These are phyloP conservation scores for Temnothorax rugatulus DNA, from an alignment of 2,888 invertebrate species.

Conservation along the genomic window DNA sequence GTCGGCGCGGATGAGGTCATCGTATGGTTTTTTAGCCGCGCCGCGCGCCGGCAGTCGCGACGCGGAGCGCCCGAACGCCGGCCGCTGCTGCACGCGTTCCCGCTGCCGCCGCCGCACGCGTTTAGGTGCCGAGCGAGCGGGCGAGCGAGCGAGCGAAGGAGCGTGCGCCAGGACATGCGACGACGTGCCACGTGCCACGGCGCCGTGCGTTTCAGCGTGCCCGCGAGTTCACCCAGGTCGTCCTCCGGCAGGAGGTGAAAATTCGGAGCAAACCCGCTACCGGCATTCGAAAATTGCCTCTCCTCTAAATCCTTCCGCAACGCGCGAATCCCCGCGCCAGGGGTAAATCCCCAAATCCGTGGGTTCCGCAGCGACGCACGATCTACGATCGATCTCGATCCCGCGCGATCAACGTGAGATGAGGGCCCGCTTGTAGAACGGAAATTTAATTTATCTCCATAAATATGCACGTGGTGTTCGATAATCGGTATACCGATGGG, in stretches of 20 bases:
- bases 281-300: not conserved
- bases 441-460: conserved; percentile 8
- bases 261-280: not conserved
- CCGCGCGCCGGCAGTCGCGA: conserved; percentile 83
- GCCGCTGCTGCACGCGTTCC: conserved; percentile 74
- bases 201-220: conserved; percentile 58
- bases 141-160: conserved; percentile 13
- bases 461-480: not conserved
- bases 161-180: conserved; percentile 60
- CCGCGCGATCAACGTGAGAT: not conserved
- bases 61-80: conserved; percentile 83
- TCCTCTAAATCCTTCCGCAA: conserved; percentile 8
- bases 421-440: not conserved
- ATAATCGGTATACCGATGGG: not conserved
- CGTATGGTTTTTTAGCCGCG: conserved; percentile 82
- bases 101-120: conserved; percentile 55
- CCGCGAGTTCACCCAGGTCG: conserved; percentile 64
- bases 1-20: conserved; percentile 84
- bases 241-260: conserved; percentile 40
- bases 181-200: conserved; percentile 76
- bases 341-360: not conserved
- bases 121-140: conserved; percentile 24
- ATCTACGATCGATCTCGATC: not conserved
- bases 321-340: not conserved
- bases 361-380: not conserved